Evolutionary conservation across 2,113 vertebrate species (phyloP), one percentile per base, ranked within the genome.

Genomic region (Synchiropus splendidus): DNA sequence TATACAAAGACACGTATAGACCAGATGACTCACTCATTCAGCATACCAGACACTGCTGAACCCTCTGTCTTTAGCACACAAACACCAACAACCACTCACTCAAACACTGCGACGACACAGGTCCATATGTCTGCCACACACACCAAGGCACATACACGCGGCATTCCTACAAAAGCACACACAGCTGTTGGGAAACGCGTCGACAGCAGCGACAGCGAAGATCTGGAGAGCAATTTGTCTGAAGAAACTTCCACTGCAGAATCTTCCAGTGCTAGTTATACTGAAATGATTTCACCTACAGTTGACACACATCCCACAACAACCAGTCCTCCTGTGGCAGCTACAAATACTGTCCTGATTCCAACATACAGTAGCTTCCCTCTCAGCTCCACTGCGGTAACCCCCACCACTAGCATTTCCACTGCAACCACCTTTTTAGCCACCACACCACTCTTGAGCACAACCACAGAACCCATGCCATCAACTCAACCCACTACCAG

Each of bases 11-110:
- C 61, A 61, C 30, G 53, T 35, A 61, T 34, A 63, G 70, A 62
- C 41, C 32, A 6, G 10, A 37, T 65, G 61, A 78, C 45, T 76
- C 58, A 64, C 33, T 58, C 55, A 42, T 42, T 14, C 21, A 52
- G 42, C 16, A 51, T 21, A 45, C 31, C 47, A 53, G 66, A 75
- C 40, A 36, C 37, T 32, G 41, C 36, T 49, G 54, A 61, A 36
- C 60, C 36, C 31, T 18, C 48, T 52, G 16, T 44, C 12, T 54
- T 43, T 27, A 47, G 18, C 51, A 37, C 45, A 16, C 15, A 4
- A 1, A 50, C 62, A 56, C 43, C 44, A 32, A 37, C 45, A 16
- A 42, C 61, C 45, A 54, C 55, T 45, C 51, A 42, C 16, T 51
- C 42, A 12, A 14, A 45, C 31, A 33, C 16, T 49, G 38, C 34